Evolutionary conservation across 2,797 vertebrate genomes (phyloP).

Genomic region (Carcharodon carcharias): DNA sequence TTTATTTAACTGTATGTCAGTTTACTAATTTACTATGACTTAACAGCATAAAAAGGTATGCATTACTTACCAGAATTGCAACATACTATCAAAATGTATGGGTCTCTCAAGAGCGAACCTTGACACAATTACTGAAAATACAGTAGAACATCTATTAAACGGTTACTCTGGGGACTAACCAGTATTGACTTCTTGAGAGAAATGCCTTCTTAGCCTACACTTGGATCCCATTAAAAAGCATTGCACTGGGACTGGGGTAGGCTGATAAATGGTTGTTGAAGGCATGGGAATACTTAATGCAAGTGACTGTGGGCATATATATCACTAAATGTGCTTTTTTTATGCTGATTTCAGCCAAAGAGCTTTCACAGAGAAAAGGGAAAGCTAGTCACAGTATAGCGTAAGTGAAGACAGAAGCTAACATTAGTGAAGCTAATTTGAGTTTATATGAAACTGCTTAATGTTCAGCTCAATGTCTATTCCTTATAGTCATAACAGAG

Average conservation of each 20-base stretch:
- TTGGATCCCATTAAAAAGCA: constrained; percentile 26
- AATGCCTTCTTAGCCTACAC: constrained; percentile 21
- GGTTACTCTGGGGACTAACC: constrained; percentile 8
- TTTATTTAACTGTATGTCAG: constrained; percentile 13
- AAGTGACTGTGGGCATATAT: constrained; percentile 3
- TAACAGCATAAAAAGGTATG: constrained; percentile 11
- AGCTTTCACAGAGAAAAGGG: not conserved
- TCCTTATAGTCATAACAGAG: not conserved
- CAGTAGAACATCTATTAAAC: constrained; percentile 25
- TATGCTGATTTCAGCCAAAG: not conserved
- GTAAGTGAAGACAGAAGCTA: not conserved
- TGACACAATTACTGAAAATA: constrained; percentile 36
- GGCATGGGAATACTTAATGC: not conserved
- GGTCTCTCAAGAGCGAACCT: constrained; percentile 10
- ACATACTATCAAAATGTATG: constrained; percentile 18
- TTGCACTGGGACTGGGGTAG: not conserved
- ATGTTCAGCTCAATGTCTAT: not conserved
- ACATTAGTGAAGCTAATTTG: too few relatives aligned
- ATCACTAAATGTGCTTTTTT: constrained; percentile 4
- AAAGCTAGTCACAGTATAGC: not conserved
- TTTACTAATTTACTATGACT: constrained; percentile 31
- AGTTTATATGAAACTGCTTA: not conserved
- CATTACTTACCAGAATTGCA: constrained; percentile 28
- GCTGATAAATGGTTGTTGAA: constrained; percentile 31
- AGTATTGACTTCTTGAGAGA: constrained; percentile 31